Percentiles rank a stretch among this genome's conserved stretches.
Conservation (phyloP, 2,113 vertebrate species). For the Hemiprocne comata region DNA sequence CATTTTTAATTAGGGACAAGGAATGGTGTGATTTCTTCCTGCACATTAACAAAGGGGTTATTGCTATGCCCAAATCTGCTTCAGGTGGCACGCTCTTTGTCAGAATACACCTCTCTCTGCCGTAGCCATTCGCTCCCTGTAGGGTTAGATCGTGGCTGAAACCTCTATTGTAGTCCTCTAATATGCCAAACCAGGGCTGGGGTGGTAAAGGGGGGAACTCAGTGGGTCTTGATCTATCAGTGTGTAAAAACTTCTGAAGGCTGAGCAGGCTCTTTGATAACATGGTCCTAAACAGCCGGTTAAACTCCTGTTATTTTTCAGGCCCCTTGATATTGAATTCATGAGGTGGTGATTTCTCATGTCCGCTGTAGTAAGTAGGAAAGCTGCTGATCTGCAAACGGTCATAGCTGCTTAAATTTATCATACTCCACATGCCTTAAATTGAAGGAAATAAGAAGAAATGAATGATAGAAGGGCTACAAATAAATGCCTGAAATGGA, state of each 20-base stretch:
- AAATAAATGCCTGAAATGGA: neutral
- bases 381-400: neutral
- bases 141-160: neutral
- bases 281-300: neutral
- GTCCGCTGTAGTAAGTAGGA: neutral
- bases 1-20: conserved; percentile 19
- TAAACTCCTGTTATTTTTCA: conserved; percentile 19
- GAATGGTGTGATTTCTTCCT: neutral
- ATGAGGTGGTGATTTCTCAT: conserved; percentile 10
- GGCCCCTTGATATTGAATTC: neutral
- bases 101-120: neutral
- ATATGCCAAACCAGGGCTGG: neutral
- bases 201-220: neutral
- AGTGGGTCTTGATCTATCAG: neutral
- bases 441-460: conserved; percentile 13
- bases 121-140: neutral
- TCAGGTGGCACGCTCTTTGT: neutral
- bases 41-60: neutral
- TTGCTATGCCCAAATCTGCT: neutral
- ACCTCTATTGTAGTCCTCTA: neutral
- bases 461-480: neutral
- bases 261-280: neutral
- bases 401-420: conserved; percentile 25
- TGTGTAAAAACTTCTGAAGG: neutral
- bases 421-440: neutral